These are phyloP conservation scores for Adrianichthys oophorus DNA, from an alignment of 2,797 vertebrate genomes.

Conservation along the genomic window DNA sequence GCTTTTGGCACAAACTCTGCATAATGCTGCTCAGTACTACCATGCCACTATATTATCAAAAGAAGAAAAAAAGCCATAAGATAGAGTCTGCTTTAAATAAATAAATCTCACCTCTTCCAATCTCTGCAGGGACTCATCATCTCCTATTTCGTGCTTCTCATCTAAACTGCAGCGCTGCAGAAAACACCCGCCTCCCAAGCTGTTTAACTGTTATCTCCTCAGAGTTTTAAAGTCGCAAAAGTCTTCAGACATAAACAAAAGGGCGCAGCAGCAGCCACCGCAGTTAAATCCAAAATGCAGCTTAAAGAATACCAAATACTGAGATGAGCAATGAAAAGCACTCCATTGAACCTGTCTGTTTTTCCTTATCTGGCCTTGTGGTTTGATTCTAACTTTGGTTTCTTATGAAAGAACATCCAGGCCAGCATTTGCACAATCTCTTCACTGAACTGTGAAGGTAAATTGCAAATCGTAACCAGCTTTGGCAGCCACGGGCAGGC, in stretches of 20 bases:
- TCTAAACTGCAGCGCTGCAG: constrained; percentile 48
- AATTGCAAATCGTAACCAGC: background rate
- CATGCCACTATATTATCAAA: constrained; percentile 48
- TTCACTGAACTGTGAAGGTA: constrained; percentile 9
- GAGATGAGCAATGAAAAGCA: background rate
- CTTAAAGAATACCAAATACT: background rate
- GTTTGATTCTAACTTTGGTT: constrained; percentile 3
- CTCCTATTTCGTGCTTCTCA: constrained; percentile 52
- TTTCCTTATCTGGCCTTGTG: background rate
- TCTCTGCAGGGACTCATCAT: constrained; percentile 51
- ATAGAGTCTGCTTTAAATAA: constrained; percentile 46
- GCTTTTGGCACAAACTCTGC: constrained; percentile 22
- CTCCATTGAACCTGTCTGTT: background rate
- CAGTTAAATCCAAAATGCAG: constrained; percentile 1
- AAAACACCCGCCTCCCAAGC: constrained; percentile 33
- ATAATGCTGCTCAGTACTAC: constrained; percentile 28
- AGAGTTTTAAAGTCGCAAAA: constrained; percentile 28
- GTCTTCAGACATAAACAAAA: constrained; percentile 15
- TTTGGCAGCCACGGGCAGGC: constrained; percentile 3
- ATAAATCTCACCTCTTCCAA: constrained; percentile 42
- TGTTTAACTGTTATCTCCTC: constrained; percentile 35
- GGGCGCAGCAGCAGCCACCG: background rate
- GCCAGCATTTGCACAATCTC: background rate
- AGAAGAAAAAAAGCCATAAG: constrained; percentile 54
- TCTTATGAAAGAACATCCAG: constrained; percentile 2